Percentiles rank a stretch among this genome's conserved stretches.
These are phyloP conservation scores for Ernsta delagoae DNA, from an alignment of 2,888 invertebrate genomes.

Conservation along the genomic window DNA sequence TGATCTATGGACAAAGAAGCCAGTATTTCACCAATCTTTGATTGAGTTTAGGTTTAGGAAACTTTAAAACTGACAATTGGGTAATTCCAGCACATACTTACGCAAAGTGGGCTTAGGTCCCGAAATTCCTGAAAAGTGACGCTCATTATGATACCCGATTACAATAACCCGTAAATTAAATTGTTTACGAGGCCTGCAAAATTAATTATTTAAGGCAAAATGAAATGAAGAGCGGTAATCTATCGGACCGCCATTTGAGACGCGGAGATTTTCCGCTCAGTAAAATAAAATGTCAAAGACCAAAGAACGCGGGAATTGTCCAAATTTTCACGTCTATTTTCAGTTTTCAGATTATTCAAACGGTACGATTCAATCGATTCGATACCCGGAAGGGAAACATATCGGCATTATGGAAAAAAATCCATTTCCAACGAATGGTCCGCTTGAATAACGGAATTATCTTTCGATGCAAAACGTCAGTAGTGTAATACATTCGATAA, in stretches of 20 bases:
- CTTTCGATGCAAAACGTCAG: slow-evolving; percentile 24
- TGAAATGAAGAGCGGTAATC: slow-evolving; percentile 28
- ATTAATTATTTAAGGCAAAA: slow-evolving; percentile 31
- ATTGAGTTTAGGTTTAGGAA: not conserved
- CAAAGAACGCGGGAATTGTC: slow-evolving; percentile 26
- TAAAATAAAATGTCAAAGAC: slow-evolving; percentile 32
- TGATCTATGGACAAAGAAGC: too few species aligned
- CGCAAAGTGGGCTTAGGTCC: not conserved
- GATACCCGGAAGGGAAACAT: slow-evolving; percentile 34
- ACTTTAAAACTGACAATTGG: not conserved
- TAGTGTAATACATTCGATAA: slow-evolving; percentile 13
- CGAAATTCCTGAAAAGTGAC: slow-evolving; percentile 16
- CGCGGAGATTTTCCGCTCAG: slow-evolving; percentile 26
- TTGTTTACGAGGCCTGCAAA: slow-evolving; percentile 32
- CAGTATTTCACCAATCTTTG: too few species aligned
- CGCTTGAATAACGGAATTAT: slow-evolving; percentile 22
- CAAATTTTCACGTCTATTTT: slow-evolving; percentile 35
- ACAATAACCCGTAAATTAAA: slow-evolving; percentile 30
- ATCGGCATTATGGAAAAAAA: slow-evolving; percentile 25
- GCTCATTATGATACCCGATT: slow-evolving; percentile 33
- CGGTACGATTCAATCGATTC: slow-evolving; percentile 24
- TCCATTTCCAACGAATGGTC: slow-evolving; percentile 28
- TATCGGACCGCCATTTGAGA: slow-evolving; percentile 30
- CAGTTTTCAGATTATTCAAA: slow-evolving; percentile 32
- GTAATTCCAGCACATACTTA: slow-evolving; percentile 20